Conservation (phyloP, 1,140 invertebrate species). For the Apis cerana region DNA sequence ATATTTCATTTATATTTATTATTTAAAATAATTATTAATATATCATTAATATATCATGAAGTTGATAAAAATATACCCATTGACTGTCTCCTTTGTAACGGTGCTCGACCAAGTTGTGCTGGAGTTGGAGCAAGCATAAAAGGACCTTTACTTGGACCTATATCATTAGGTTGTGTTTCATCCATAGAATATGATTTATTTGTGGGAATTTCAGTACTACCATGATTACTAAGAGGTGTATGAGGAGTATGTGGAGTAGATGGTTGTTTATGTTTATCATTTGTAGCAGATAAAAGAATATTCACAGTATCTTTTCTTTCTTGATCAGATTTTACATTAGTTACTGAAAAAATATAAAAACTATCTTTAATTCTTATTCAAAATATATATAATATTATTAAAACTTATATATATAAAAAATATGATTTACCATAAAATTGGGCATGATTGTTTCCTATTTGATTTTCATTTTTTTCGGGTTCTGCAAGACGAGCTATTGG, state of each 20-base stretch:
- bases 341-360: constrained; percentile 57
- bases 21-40: constrained; percentile 8
- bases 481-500: constrained; percentile 75
- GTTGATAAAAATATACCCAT: constrained; percentile 82
- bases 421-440: constrained; percentile 73
- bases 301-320: constrained; percentile 72
- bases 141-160: constrained; percentile 79
- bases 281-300: constrained; percentile 62
- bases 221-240: constrained; percentile 73
- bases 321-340: constrained; percentile 72
- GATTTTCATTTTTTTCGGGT: constrained; percentile 71
- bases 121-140: constrained; percentile 96
- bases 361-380: not conserved
- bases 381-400: not conserved
- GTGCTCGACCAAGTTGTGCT: constrained; percentile 93
- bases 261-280: constrained; percentile 74
- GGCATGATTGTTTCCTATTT: constrained; percentile 69
- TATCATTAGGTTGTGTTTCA: constrained; percentile 77
- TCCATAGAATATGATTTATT: constrained; percentile 73
- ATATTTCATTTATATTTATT: not conserved
- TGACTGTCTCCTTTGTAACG: constrained; percentile 91
- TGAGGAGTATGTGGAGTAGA: constrained; percentile 76
- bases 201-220: constrained; percentile 69
- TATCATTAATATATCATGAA: not conserved
- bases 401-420: not conserved